phyloP scores from a whole-genome alignment of 92 coral and sea anemone genomes.

The Siderastrea radians region DNA sequence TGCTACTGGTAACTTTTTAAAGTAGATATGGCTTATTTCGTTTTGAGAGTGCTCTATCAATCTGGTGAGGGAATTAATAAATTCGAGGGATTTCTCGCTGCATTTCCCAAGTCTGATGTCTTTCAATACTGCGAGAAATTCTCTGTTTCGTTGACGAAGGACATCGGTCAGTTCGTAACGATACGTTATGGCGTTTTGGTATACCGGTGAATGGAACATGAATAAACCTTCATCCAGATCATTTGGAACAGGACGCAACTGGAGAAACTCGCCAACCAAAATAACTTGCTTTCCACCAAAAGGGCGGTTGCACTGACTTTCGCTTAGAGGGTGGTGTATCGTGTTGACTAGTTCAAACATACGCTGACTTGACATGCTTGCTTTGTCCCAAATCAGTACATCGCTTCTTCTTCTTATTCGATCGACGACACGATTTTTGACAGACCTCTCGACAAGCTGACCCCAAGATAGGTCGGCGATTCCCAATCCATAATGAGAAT shows the following conservation, averaged over 20 bases:
- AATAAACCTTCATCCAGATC: slow-evolving; percentile 54
- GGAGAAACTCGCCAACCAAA: slow-evolving; percentile 65
- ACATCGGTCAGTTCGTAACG: slow-evolving; percentile 48
- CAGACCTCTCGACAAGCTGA: slow-evolving; percentile 21
- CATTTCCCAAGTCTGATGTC: slow-evolving; percentile 26
- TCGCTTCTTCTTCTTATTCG: not conserved
- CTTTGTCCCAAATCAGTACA: slow-evolving; percentile 64
- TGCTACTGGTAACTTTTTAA: slow-evolving; percentile 29
- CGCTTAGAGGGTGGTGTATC: slow-evolving; percentile 37
- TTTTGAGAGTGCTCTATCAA: not conserved
- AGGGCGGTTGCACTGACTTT: not conserved
- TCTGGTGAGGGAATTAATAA: not conserved
- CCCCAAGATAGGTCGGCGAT: slow-evolving; percentile 59
- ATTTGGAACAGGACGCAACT: slow-evolving; percentile 51
- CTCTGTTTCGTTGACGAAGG: slow-evolving; percentile 34
- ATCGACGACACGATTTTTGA: slow-evolving; percentile 4
- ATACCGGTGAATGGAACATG: slow-evolving; percentile 56
- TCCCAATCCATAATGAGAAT: slow-evolving; percentile 65
- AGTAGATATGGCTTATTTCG: not conserved
- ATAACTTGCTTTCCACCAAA: slow-evolving; percentile 66
- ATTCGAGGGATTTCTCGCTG: not conserved
- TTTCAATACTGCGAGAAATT: slow-evolving; percentile 26
- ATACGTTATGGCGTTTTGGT: slow-evolving; percentile 45
- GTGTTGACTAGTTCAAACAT: slow-evolving; percentile 61
- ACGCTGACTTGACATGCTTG: slow-evolving; percentile 66